Base-by-base conservation (phyloP, 2,888 invertebrate species). In the Pristionchus entomophagus region DNA sequence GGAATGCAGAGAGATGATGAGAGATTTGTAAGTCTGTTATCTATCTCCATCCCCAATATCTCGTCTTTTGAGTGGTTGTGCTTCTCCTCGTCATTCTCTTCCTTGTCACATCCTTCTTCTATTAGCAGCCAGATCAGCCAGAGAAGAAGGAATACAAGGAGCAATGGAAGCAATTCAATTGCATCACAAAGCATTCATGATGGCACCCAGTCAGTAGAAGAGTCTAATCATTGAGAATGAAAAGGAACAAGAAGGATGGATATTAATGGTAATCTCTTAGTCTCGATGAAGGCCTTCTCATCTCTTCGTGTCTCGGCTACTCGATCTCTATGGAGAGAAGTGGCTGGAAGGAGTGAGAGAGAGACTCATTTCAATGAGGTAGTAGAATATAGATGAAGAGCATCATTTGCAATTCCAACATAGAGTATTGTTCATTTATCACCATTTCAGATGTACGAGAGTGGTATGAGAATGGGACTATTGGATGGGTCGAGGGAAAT, bases 11-110 rank as follows among this genome's bases (percentile, higher is more conserved):
- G 82, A 82, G n/a, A 59, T 82, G 0, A 82, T 82, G 38, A 82
- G 82, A 59, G 82, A 82, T 38, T 82, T 82, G 82, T 82, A 6
- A 56, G 82, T 82, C 38, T 8, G n/a, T 14, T n/a, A n/a, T n/a
- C n/a, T n/a, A n/a, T n/a, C n/a, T 14, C 2, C 45, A 26, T 45
- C 19, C 8, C 0, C 6, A 22, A 49, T 80, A 19, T 4, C 29
- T 29, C 6, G 26, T 29, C 19, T 29, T 5, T 51, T 53, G 5
- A 82, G 82, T 82, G 82, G 38, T 2, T 82, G 82, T 41, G 82
- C 56, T 22, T 82, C 82, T 32, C 26, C 82, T 10, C 82, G 59
- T 35, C 82, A 82, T 22, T 38, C 14, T 26, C 82, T 82, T 14
- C 82, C 82, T 38, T 53, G 56, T 35, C 82, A 82, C 26, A 59